These are phyloP conservation scores for Lonchura striata DNA, from an alignment of 2,113 vertebrate species.

Conservation along the genomic window DNA sequence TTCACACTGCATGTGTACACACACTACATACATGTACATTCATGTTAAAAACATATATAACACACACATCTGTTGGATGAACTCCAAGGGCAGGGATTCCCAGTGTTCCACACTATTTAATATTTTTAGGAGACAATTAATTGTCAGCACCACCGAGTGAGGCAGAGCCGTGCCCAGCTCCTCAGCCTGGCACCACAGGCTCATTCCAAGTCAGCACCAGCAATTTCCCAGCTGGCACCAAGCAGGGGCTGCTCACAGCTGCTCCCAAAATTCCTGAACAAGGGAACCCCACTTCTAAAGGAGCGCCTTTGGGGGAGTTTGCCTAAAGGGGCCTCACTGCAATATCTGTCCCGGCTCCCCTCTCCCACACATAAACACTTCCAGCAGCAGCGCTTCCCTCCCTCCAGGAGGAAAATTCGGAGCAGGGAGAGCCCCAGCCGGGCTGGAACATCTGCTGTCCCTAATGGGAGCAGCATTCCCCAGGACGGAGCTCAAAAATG, in stretches of 20 bases:
- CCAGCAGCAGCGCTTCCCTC: neutral
- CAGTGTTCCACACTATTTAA: neutral
- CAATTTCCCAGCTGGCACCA: neutral
- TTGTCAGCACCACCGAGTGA: neutral
- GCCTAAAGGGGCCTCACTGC: neutral
- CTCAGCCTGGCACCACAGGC: neutral
- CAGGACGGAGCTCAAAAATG: neutral
- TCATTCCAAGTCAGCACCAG: accelerated
- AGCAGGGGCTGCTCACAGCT: neutral
- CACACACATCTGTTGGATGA: accelerated
- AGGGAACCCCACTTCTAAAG: accelerated
- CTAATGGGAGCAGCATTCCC: accelerated
- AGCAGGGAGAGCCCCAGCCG: neutral
- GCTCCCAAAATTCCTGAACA: neutral
- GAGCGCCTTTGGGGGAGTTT: neutral
- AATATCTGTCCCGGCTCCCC: neutral
- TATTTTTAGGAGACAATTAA: neutral
- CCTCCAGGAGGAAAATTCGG: neutral
- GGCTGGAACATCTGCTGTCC: neutral
- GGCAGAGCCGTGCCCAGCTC: neutral
- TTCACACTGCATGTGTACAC: neutral
- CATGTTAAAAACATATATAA: accelerated
- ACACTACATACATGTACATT: accelerated
- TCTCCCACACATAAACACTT: no score
- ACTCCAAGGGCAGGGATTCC: neutral